Evolutionary conservation across 2,797 vertebrate species (phyloP).

Genomic region (Tokudaia muenninki): DNA sequence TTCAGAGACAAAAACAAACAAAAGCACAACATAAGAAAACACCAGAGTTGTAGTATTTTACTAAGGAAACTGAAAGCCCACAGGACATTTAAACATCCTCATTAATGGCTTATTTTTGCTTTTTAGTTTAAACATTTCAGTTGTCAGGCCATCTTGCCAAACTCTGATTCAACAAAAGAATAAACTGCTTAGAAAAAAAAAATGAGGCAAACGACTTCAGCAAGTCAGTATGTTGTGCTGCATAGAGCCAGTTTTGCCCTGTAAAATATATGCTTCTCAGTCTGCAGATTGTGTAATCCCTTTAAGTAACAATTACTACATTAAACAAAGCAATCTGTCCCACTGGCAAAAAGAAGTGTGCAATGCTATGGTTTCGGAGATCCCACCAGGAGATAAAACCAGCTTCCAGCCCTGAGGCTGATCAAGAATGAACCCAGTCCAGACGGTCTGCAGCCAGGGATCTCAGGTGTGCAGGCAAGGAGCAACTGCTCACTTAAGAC

Average conservation of each 20-base stretch:
- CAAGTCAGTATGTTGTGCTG: constrained; percentile 69
- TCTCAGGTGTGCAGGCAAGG: constrained; percentile 74
- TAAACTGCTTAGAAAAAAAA: constrained; percentile 69
- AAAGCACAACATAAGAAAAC: constrained; percentile 26
- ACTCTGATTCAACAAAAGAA: constrained; percentile 78
- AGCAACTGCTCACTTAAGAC: constrained; percentile 77
- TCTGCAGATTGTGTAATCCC: constrained; percentile 83
- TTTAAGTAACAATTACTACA: constrained; percentile 89
- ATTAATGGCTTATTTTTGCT: constrained; percentile 80
- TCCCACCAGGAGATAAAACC: constrained; percentile 85
- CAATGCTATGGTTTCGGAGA: constrained; percentile 76
- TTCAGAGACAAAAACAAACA: not conserved
- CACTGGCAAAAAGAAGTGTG: constrained; percentile 79
- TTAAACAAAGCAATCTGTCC: constrained; percentile 89
- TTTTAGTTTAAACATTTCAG: constrained; percentile 80
- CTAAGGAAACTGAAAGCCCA: constrained; percentile 58
- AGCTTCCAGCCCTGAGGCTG: constrained; percentile 71
- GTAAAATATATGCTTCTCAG: constrained; percentile 84
- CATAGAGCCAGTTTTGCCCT: constrained; percentile 81
- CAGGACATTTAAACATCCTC: constrained; percentile 71
- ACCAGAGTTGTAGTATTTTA: not conserved
- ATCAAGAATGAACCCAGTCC: constrained; percentile 71
- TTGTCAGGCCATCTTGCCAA: constrained; percentile 78
- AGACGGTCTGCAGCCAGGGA: constrained; percentile 63
- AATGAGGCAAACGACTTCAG: constrained; percentile 78